These are phyloP conservation scores for Scortum barcoo DNA, from an alignment of 2,113 vertebrate species.

Conservation along the genomic window DNA sequence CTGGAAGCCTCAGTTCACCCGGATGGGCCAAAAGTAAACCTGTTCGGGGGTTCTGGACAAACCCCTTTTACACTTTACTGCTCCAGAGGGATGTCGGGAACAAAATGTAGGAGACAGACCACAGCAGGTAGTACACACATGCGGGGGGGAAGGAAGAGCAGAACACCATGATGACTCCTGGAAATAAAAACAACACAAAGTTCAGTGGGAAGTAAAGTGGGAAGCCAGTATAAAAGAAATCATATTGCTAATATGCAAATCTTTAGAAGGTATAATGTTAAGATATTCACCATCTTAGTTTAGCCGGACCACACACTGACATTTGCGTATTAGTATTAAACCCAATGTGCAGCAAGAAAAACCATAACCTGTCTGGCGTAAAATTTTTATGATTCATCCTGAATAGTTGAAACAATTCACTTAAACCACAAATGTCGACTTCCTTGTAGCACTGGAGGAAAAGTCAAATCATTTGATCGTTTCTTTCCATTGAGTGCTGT, in stretches of 20 bases:
- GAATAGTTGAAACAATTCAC: too few relatives aligned
- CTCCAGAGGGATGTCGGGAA: conserved; percentile 92
- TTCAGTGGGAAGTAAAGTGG: not conserved
- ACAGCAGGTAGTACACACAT: conserved; percentile 92
- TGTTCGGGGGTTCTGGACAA: conserved; percentile 23
- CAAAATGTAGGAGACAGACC: conserved; percentile 93
- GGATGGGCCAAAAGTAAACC: conserved; percentile 34
- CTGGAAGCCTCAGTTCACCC: conserved; percentile 51
- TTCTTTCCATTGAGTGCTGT: too few relatives aligned
- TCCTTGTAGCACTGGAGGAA: too few relatives aligned
- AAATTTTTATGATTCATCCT: too few relatives aligned
- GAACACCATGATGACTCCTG: conserved; percentile 88
- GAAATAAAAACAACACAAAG: not conserved
- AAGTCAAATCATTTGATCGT: not conserved
- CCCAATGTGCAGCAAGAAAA: not conserved
- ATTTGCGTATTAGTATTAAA: not conserved
- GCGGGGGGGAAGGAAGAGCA: conserved; percentile 84
- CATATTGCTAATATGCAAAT: not conserved
- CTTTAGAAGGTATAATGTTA: not conserved
- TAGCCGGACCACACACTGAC: not conserved
- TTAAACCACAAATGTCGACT: too few relatives aligned
- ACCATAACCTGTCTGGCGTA: too few relatives aligned
- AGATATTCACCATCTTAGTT: not conserved
- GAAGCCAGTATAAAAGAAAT: not conserved
- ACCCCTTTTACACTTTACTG: conserved; percentile 77